These are phyloP conservation scores for Pachypeltis micranthus DNA, from an alignment of 1,140 invertebrate species.

Conservation along the genomic window DNA sequence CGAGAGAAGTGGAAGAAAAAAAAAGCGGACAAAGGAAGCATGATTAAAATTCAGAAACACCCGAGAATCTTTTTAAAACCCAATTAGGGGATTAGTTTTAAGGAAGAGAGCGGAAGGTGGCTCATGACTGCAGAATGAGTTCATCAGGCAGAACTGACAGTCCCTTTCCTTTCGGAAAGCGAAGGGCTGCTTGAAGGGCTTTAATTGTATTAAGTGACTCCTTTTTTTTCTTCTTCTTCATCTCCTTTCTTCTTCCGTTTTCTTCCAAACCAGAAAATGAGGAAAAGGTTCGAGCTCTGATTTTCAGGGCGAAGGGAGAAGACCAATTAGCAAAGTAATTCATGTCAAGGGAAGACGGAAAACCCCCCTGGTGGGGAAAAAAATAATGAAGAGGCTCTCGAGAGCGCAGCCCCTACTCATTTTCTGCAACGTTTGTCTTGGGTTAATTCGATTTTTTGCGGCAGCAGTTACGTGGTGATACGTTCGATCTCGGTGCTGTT, in stretches of 20 bases:
- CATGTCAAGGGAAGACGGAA: no score
- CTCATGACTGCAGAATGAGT: constrained; percentile 2
- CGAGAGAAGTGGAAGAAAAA: neutral
- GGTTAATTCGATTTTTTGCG: no score
- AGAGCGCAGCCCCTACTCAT: no score
- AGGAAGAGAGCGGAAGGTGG: neutral
- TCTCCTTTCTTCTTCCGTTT: no score
- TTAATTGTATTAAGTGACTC: neutral
- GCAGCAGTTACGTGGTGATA: no score
- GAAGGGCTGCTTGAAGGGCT: neutral
- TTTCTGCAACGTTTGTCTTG: no score
- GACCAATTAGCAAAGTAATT: neutral
- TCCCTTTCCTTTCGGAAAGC: neutral
- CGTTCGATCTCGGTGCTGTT: no score
- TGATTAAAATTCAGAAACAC: constrained; percentile 5
- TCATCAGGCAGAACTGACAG: neutral
- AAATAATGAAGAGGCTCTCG: no score
- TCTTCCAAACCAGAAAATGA: no score
- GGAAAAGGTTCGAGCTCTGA: no score
- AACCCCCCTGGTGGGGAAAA: no score
- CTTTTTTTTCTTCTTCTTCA: neutral
- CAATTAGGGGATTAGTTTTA: neutral
- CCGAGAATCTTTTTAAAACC: neutral
- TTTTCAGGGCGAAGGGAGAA: neutral
- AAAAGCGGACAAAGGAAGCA: neutral